Evolutionary conservation across 2,113 vertebrate genomes (phyloP).

Genomic region (Dunckerocampus dactyliophorus): DNA sequence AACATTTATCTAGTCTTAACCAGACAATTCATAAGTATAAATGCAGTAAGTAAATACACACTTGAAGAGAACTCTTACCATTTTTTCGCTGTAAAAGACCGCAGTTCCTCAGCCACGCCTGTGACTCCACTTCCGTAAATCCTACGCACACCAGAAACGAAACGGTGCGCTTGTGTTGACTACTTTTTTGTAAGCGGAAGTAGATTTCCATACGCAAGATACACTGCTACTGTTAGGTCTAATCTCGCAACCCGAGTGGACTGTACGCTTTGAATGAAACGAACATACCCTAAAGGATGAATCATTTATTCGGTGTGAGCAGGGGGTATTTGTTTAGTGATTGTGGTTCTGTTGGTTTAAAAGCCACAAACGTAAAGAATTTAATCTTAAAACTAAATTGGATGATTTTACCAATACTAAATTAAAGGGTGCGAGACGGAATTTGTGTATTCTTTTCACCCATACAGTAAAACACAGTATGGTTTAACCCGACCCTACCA

Average conservation of each 20-base stretch:
- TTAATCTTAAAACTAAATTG: background rate
- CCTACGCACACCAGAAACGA: constrained; percentile 29
- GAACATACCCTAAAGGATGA: constrained; percentile 1
- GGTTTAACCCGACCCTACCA: constrained; percentile 51
- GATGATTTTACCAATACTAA: background rate
- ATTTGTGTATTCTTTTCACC: background rate
- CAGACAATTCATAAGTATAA: background rate
- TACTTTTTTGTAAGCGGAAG: accelerated
- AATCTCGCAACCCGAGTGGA: constrained; percentile 10
- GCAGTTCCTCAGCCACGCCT: constrained; percentile 77
- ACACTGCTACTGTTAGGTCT: accelerated
- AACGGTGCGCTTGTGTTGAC: constrained; percentile 18
- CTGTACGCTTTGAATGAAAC: accelerated
- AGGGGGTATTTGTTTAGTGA: background rate
- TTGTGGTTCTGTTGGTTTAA: background rate
- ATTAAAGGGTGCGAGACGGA: background rate
- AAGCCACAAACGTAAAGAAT: background rate
- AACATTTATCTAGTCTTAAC: background rate
- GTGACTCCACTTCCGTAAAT: constrained; percentile 66
- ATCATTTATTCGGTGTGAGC: constrained; percentile 4
- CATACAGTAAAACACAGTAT: constrained; percentile 5
- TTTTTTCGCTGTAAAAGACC: constrained; percentile 70
- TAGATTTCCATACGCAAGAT: background rate
- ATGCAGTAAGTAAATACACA: constrained; percentile 1
- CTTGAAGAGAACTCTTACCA: constrained; percentile 60